Evolutionary conservation across 2,888 invertebrate genomes (phyloP).

Genomic region (Drosophila imparisetae): DNA sequence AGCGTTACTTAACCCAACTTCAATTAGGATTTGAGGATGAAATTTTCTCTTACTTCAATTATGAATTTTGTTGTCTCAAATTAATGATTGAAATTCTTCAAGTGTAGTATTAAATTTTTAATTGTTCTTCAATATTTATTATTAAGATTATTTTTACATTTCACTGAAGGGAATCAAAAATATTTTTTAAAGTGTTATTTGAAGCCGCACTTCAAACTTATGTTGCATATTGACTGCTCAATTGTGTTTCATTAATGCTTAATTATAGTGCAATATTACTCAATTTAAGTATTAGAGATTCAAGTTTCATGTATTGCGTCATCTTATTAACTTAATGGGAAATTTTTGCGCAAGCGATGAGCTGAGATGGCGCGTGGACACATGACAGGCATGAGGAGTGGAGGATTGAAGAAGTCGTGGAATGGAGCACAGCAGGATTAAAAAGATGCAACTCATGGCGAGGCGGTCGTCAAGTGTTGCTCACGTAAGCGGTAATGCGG

Average conservation of each 20-base stretch:
- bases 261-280: neutral
- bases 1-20: neutral
- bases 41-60: neutral
- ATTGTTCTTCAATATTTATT: neutral
- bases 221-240: neutral
- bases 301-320: slow-evolving; percentile 2
- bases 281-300: neutral
- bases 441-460: slow-evolving; percentile 69
- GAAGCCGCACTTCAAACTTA: neutral
- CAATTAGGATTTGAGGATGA: neutral
- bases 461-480: slow-evolving; percentile 54
- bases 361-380: slow-evolving; percentile 24
- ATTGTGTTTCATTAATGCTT: neutral
- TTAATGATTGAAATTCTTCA: neutral
- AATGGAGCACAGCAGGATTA: neutral
- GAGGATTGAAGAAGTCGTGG: neutral
- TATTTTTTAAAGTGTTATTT: neutral
- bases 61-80: neutral
- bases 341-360: neutral
- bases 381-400: neutral
- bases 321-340: slow-evolving; percentile 6
- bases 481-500: slow-evolving; percentile 57
- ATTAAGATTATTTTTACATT: neutral
- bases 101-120: neutral
- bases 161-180: neutral